A percentile compares a stretch with the other conserved stretches of the same genome.
Evolutionary conservation across 2,797 vertebrate species (phyloP).

Genomic region (Notolabrus celidotus): DNA sequence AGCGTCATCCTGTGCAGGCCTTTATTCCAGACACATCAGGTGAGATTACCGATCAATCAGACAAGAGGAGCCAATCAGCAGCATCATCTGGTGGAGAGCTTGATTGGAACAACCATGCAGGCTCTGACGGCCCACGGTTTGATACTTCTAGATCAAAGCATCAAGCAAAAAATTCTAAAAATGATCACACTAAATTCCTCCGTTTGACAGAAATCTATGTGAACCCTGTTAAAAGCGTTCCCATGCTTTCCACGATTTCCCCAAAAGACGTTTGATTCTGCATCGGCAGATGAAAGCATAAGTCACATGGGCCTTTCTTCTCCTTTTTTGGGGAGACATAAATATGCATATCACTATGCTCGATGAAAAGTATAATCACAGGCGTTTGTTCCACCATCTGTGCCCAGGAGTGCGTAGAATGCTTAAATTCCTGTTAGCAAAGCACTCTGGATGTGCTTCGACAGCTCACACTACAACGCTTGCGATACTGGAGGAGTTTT

Average conservation of each 20-base stretch:
- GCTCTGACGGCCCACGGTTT: constrained; percentile 10
- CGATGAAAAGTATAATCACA: constrained; percentile 66
- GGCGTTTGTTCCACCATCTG: constrained; percentile 70
- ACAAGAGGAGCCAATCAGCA: constrained; percentile 34
- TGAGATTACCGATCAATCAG: constrained; percentile 45
- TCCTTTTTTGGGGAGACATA: constrained; percentile 46
- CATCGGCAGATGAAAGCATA: constrained; percentile 12
- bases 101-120: constrained; percentile 32
- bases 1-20: too few relatives aligned
- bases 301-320: constrained; percentile 27
- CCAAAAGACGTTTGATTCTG: not conserved
- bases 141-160: constrained; percentile 40
- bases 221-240: not conserved
- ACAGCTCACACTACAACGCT: constrained; percentile 24
- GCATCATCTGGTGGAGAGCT: constrained; percentile 21
- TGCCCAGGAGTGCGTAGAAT: constrained; percentile 56
- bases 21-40: constrained; percentile 2
- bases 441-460: constrained; percentile 24
- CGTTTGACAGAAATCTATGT: constrained; percentile 26
- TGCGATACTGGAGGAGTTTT: constrained; percentile 14
- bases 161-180: constrained; percentile 11
- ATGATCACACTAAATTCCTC: not conserved
- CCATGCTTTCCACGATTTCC: not conserved
- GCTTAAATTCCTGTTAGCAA: constrained; percentile 60
- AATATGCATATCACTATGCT: constrained; percentile 62